Evolutionary conservation across 2,888 invertebrate species (phyloP).

Genomic region (Trissolcus japonicus): DNA sequence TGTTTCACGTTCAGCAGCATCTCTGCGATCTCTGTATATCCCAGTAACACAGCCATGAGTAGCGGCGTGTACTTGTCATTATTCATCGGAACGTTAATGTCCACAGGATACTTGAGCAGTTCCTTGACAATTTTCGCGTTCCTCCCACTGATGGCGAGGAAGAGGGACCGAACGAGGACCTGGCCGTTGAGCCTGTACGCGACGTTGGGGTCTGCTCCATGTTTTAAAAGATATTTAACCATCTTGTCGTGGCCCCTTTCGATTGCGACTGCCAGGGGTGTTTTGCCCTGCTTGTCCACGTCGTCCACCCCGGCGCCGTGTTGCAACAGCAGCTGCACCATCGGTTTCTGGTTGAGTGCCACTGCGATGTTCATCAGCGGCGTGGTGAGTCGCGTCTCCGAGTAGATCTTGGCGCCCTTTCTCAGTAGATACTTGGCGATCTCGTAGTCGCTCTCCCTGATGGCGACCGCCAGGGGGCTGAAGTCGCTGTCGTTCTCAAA

Average conservation of each 20-base stretch:
- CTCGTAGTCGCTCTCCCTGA: constrained; percentile 10
- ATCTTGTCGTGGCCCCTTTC: constrained; percentile 36
- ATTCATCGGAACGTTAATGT: constrained; percentile 25
- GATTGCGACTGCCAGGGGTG: constrained; percentile 37
- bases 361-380: constrained; percentile 40
- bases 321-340: constrained; percentile 33
- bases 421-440: constrained; percentile 33
- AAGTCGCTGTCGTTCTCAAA: constrained; percentile 18
- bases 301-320: constrained; percentile 41
- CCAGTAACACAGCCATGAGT: constrained; percentile 12
- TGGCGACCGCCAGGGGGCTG: constrained; percentile 27
- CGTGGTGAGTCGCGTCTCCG: constrained; percentile 11
- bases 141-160: constrained; percentile 29
- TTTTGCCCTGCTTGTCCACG: constrained; percentile 40
- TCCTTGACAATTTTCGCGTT: constrained; percentile 21
- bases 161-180: constrained; percentile 17
- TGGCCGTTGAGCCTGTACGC: constrained; percentile 31
- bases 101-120: constrained; percentile 15
- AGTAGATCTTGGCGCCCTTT: constrained; percentile 30
- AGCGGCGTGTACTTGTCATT: constrained; percentile 25
- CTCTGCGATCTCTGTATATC: constrained; percentile 27
- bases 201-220: constrained; percentile 24
- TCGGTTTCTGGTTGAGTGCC: constrained; percentile 19
- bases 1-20: constrained; percentile 19
- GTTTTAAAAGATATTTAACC: constrained; percentile 37